Percentiles rank a stretch among this genome's conserved stretches.
Conservation (phyloP, 2,113 vertebrate species). For the Pongo abelii region DNA sequence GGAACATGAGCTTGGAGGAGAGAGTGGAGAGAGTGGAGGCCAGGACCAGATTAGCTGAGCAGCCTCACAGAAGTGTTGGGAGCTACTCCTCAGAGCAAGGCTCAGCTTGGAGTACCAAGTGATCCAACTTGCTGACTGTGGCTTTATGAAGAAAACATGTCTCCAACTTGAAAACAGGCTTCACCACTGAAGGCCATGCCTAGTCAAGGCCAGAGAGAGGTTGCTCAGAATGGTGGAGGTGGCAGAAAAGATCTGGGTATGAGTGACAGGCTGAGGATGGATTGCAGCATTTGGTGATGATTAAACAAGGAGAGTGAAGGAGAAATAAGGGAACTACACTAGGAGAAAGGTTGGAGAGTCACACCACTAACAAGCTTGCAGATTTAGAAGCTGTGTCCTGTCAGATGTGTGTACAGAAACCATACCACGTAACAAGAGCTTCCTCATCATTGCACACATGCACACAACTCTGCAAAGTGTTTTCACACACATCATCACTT, state of each 20-base stretch:
- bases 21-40: background rate
- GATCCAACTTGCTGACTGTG: background rate
- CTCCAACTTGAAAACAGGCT: background rate
- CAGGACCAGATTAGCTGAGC: background rate
- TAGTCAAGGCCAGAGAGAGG: background rate
- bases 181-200: too few relatives aligned
- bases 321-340: background rate
- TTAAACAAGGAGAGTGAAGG: background rate
- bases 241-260: background rate
- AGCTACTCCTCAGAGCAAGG: background rate
- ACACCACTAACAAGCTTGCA: background rate
- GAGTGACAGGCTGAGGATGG: background rate
- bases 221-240: background rate
- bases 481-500: background rate
- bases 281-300: background rate
- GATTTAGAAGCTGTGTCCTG: background rate
- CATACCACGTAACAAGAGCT: background rate
- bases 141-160: background rate
- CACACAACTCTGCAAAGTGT: background rate
- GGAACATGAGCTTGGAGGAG: background rate
- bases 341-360: background rate
- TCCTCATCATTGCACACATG: background rate
- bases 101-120: background rate
- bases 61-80: background rate
- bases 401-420: background rate